phyloP scores from a whole-genome alignment of 1,140 invertebrate genomes.

The Diachasmimorpha longicaudata region DNA sequence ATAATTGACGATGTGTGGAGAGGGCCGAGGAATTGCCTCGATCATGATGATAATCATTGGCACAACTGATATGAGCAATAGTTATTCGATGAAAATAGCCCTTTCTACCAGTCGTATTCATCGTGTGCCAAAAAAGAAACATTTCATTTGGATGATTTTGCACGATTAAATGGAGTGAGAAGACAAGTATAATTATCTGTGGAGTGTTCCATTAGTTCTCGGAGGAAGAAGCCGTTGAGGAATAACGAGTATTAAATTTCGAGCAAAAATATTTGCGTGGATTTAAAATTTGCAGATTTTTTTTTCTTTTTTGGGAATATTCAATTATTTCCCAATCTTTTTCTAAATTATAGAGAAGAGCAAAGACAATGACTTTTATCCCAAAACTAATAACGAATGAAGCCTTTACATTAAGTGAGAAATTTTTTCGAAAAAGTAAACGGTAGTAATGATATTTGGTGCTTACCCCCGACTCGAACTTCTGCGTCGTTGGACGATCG shows the following conservation, averaged over 20 bases:
- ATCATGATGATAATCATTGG: constrained; percentile 12
- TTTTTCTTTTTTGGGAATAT: constrained; percentile 31
- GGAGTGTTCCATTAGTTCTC: neutral
- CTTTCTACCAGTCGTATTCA: constrained; percentile 5
- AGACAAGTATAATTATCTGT: neutral
- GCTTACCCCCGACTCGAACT: constrained; percentile 58
- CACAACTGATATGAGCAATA: constrained; percentile 35
- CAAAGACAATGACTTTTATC: too few species aligned
- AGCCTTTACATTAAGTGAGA: too few species aligned
- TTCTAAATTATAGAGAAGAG: too few species aligned
- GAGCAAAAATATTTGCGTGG: too few species aligned
- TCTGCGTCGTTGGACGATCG: constrained; percentile 54
- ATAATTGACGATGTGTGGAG: neutral
- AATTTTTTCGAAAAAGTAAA: too few species aligned
- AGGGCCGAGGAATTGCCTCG: neutral
- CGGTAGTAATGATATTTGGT: too few species aligned
- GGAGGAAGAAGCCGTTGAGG: neutral
- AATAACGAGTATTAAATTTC: too few species aligned
- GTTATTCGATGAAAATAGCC: constrained; percentile 25
- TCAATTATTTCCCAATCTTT: too few species aligned
- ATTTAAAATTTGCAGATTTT: neutral
- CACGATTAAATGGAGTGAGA: constrained; percentile 8
- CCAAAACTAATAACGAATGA: too few species aligned
- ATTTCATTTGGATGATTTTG: neutral
- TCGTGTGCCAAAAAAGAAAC: constrained; percentile 9